Evolutionary conservation across 2,113 vertebrate species (phyloP), one percentile per base, ranked within the genome.

Genomic region (Hassar affinis): DNA sequence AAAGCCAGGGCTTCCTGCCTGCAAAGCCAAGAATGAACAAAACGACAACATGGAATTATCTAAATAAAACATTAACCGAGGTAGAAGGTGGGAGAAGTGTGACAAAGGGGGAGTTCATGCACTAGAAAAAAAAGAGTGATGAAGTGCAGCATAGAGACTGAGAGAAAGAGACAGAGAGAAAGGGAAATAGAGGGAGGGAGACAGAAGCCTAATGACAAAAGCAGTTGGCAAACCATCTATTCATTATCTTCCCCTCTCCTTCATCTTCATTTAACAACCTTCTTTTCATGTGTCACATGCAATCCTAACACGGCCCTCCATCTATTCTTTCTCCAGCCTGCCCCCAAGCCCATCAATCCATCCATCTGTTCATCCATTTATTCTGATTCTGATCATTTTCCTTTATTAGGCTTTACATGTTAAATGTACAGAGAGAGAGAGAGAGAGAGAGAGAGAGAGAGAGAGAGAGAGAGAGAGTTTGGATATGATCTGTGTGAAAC

Each of bases 1-100:
- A 93, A 91, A 92, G 89, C 90, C 89, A 93, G 90, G 89, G 90
- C 57, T 86, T 85, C 87, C 80, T 61, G 75, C 38, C 22, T 71
- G 80, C 62, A 56, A 56, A 64, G 86, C 86, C 82, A 66, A 84
- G 57, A 72, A 62, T 11, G 30, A 80, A 56, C 9, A 64, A 45
- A 15, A 47, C 22, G 1, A 61, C 54, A 30, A 62, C 61, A 35
- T 54, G 54, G 64, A 84, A 82, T 56, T 51, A 79, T 56, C 62
- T 57, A 78, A 82, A 88, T 74, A 64, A 76, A 79, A 57, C 62
- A 80, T 33, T 59, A 81, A 66, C 17, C 6, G 18, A 30, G 20
- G 38, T 59, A 72, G 47, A 45, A 22, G 61, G 30, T 62, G 30
- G 30, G 27, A 49, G 20, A 80, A 35, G 6, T 3, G 47, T 38